These are phyloP conservation scores for Eubasilissa splendida DNA, from an alignment of 2,888 invertebrate genomes.

Conservation along the genomic window DNA sequence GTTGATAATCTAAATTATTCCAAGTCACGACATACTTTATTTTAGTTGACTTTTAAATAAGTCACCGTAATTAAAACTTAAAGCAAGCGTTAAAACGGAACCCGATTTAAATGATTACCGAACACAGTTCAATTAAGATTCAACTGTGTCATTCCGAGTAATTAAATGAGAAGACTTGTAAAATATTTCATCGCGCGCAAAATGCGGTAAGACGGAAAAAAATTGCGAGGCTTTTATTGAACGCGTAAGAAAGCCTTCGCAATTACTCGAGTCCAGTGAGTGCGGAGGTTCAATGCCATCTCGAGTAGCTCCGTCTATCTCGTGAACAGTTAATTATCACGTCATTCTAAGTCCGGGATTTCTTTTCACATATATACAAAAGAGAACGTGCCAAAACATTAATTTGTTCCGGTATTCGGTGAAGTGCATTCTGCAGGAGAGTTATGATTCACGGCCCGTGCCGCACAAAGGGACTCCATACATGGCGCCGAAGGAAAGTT, in stretches of 20 bases:
- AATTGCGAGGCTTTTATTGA: not conserved
- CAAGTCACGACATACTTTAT: constrained; percentile 1
- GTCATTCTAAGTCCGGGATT: constrained; percentile 17
- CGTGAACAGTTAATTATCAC: constrained; percentile 49
- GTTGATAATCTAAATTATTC: not conserved
- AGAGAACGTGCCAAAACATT: constrained; percentile 38
- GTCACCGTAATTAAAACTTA: not conserved
- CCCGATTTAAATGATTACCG: constrained; percentile 17
- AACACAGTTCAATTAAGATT: constrained; percentile 24
- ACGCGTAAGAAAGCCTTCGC: constrained; percentile 16
- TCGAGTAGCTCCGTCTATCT: constrained; percentile 8
- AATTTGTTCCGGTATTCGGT: constrained; percentile 6
- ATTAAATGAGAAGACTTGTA: not conserved
- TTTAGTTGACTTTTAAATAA: constrained; percentile 17
- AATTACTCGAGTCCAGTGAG: not conserved
- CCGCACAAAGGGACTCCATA: constrained; percentile 8
- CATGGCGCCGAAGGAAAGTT: constrained; percentile 24
- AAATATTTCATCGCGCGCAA: too few relatives aligned
- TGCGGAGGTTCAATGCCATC: constrained; percentile 27
- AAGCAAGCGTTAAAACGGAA: not conserved
- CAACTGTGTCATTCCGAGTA: not conserved
- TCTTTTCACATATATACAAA: constrained; percentile 35
- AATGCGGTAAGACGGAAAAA: too few relatives aligned
- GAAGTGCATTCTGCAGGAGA: constrained; percentile 16
- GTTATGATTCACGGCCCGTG: not conserved